Percentiles rank a stretch among this genome's conserved stretches.
phyloP scores from a whole-genome alignment of 2,797 vertebrate genomes.

The Amazona finschi region DNA sequence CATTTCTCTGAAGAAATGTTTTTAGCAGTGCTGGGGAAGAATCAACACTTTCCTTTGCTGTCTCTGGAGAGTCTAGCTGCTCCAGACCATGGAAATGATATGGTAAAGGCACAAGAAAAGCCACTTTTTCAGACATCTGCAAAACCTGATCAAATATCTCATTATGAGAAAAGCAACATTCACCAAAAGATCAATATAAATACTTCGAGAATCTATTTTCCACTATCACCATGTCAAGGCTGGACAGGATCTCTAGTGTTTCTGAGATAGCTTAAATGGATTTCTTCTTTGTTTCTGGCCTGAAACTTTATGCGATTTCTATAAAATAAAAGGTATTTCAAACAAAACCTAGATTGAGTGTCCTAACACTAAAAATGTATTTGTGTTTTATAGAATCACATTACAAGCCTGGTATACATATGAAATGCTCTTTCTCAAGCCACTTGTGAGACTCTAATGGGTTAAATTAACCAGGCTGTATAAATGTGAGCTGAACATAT shows the following conservation, averaged over 20 bases:
- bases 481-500: constrained; percentile 71
- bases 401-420: background rate
- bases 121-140: background rate
- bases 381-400: constrained; percentile 1
- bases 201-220: background rate
- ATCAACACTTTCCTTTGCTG: background rate
- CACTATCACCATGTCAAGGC: background rate
- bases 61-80: background rate
- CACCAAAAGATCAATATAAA: background rate
- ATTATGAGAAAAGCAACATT: background rate
- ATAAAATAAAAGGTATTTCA: background rate
- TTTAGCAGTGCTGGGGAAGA: background rate
- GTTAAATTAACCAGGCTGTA: constrained; percentile 70
- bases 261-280: background rate
- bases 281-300: constrained; percentile 19
- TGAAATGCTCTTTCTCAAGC: constrained; percentile 19
- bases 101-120: background rate
- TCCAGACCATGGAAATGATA: background rate
- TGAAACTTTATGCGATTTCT: background rate
- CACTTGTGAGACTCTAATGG: constrained; percentile 45
- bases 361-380: background rate
- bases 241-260: background rate
- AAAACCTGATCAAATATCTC: background rate
- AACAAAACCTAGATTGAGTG: background rate
- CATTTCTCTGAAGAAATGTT: background rate